Evolutionary conservation across 1,140 invertebrate genomes (phyloP).

Genomic region (Anadara kagoshimensis): DNA sequence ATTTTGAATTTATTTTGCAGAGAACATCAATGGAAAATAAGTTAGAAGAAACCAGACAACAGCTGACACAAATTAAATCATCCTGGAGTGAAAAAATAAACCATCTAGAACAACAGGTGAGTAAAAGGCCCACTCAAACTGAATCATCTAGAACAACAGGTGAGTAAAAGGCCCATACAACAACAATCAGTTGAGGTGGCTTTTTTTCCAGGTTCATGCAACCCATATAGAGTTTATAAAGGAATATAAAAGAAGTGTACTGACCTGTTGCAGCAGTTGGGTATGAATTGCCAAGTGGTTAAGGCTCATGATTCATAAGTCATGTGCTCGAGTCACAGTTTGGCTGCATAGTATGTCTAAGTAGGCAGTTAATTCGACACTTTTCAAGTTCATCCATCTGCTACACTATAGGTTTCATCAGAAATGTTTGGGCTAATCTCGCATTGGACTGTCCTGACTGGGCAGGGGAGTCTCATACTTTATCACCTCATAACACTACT

Average conservation of each 20-base stretch:
- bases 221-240: neutral
- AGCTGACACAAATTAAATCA: constrained; percentile 90
- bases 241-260: neutral
- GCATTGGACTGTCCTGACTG: no score
- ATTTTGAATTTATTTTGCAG: constrained; percentile 50
- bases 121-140: no score
- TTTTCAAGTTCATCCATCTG: no score
- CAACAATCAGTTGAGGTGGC: constrained; percentile 82
- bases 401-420: no score
- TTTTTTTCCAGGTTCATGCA: neutral
- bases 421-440: no score
- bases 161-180: constrained; percentile 73
- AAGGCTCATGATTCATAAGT: no score
- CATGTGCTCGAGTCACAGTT: no score
- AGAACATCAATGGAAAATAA: constrained; percentile 78
- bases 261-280: neutral
- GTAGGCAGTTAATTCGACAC: no score
- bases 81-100: constrained; percentile 92
- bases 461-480: no score
- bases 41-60: constrained; percentile 87
- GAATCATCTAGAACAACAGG: constrained; percentile 85
- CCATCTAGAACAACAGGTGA: constrained; percentile 83
- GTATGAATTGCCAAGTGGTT: no score
- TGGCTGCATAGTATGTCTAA: no score
- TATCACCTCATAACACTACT: no score